Percentiles rank a stretch among this genome's conserved stretches.
Conservation (phyloP, 2,113 vertebrate species). For the Aptenodytes forsteri region DNA sequence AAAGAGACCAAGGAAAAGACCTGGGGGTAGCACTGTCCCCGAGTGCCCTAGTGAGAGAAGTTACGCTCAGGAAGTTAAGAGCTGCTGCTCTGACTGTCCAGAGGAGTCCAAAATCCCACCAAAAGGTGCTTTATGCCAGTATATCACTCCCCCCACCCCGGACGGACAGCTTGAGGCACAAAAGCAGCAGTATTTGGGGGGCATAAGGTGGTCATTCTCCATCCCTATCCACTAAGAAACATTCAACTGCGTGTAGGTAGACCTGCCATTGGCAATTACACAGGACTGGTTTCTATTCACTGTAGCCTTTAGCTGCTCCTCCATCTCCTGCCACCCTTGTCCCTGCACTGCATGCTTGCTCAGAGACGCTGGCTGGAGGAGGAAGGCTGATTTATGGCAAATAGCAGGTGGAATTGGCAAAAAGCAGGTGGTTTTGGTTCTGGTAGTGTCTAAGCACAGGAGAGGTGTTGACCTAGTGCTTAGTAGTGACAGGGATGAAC, state of each 20-base stretch:
- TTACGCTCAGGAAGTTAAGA: background rate
- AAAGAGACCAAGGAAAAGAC: background rate
- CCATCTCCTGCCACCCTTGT: accelerated
- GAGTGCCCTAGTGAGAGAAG: background rate
- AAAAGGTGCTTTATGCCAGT: background rate
- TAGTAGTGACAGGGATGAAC: background rate
- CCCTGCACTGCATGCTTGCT: background rate
- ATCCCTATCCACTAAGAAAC: background rate
- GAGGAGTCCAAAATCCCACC: background rate
- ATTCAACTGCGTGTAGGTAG: accelerated
- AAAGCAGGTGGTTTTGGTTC: background rate
- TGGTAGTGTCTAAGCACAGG: background rate
- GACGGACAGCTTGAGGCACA: background rate
- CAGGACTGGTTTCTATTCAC: background rate
- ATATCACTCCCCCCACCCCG: background rate
- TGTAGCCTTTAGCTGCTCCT: background rate
- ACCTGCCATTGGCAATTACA: background rate
- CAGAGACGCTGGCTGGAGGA: background rate
- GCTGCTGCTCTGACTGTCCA: background rate
- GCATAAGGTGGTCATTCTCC: background rate
- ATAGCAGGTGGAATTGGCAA: background rate
- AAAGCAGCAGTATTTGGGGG: background rate
- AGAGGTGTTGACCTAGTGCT: background rate
- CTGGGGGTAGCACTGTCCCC: background rate
- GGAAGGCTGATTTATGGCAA: background rate